Base-by-base conservation (phyloP, 2,113 vertebrate genomes). In the Channa argus region DNA sequence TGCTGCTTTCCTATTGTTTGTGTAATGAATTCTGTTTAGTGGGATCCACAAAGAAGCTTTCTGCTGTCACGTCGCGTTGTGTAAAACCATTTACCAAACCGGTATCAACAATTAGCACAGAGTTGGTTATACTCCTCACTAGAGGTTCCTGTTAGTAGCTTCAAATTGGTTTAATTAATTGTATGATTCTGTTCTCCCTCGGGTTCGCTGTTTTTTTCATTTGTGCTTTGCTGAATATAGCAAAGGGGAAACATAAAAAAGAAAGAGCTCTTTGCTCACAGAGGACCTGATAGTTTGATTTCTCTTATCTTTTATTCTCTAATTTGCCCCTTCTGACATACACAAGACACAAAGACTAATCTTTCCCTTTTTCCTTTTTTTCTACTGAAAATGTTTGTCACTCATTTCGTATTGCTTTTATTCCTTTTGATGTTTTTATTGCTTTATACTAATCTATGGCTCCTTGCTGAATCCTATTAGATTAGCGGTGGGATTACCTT, bases 21-120 rank as follows among this genome's bases (percentile, higher is more conserved):
- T 41, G 65, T 88, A 88, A 88, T 90, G 74, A 82, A 88, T 85
- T 88, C 68, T 78, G 74, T 88, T 87, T 78, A 80, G 84, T 84
- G 82, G 71, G 78, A 74, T 84, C 71, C 81, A 66, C 70, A 81
- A 58, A 80, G 77, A 62, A 58, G 67, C 77, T 15, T 45, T 3
- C 39, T 6, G 65, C 82, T 69, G 71, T 82, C 68, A 72, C 77
- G 59, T 68, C 47, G 41, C 5, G 13, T 55, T 5, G 61, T 82
- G 77, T 66, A 79, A 86, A 87, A 80, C 52, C 70, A 83, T 79
- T 85, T 79, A 85, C 85, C 79, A 37, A 80, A 81, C 60, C 52
- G 8, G 77, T 65, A 15, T 71, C 44, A 5, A 66, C 75, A 86
- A 84, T 91, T 89, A 90, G 78, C 51, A 7, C 52, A 4, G 75